phyloP scores from a whole-genome alignment of 2,888 invertebrate genomes.

The Rhimphoctona megacephalus region DNA sequence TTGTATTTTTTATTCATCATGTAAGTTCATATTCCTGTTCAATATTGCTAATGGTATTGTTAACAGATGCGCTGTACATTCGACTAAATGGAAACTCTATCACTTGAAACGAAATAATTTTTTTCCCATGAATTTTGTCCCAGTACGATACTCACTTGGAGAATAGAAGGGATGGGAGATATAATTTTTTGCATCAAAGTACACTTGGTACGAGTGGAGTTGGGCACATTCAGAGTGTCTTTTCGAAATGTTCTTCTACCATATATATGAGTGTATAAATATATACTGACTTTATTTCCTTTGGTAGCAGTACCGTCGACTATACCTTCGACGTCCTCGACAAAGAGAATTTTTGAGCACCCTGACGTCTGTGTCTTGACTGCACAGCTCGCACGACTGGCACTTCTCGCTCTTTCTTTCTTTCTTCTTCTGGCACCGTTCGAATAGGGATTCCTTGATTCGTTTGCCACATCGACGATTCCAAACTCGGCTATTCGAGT shows the following conservation, averaged over 20 bases:
- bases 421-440: slow-evolving; percentile 19
- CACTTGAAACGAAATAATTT: not conserved
- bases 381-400: slow-evolving; percentile 9
- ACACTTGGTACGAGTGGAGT: not conserved
- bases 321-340: slow-evolving; percentile 32
- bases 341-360: slow-evolving; percentile 66
- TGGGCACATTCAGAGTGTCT: slow-evolving; percentile 24
- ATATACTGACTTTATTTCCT: slow-evolving; percentile 5
- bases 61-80: not conserved
- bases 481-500: slow-evolving; percentile 49
- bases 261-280: slow-evolving; percentile 11
- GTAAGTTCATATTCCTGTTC: not conserved
- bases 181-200: slow-evolving; percentile 33
- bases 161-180: not conserved
- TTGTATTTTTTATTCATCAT: not conserved
- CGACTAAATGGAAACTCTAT: not conserved
- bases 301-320: not conserved
- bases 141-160: not conserved
- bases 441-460: slow-evolving; percentile 59
- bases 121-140: not conserved
- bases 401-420: slow-evolving; percentile 27
- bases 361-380: slow-evolving; percentile 28
- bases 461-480: slow-evolving; percentile 67
- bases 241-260: not conserved
- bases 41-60: not conserved